Evolutionary conservation across 2,797 vertebrate species (phyloP), one percentile per base, ranked within the genome.

Genomic region (Scleropages formosus): DNA sequence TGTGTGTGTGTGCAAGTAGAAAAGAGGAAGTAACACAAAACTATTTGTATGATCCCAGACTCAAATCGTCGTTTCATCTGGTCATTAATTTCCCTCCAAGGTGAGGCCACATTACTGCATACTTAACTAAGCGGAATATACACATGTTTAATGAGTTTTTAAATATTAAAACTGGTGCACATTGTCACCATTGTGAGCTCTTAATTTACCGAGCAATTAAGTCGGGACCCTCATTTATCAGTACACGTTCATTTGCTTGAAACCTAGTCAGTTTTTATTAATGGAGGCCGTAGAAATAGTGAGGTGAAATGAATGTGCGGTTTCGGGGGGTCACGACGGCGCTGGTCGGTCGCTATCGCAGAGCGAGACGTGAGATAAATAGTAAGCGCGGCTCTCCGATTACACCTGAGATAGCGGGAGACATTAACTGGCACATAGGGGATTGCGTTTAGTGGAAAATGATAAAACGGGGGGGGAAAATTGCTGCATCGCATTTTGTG

Each of bases 191-290:
- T 87, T 84, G 88, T 93, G 90, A 95, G 93, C 90, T 94, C 92
- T 94, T 95, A 94, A 95, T 95, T 95, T 94, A 93, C 93, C 87
- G 90, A 94, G 93, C 94, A 94, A 95, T 95, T 95, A 94, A 93
- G 92, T 92, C 88, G 90, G 87, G 90, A 87, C 92, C 90, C 91
- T 94, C 92, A 94, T 95, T 93, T 91, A 95, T 95, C 93, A 94
- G 90, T 87, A 89, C 91, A 90, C 91, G 91, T 91, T 90, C 90
- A 75, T 94, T 92, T 91, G 87, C 89, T 89, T 91, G 92, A 92
- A 93, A 91, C 77, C 81, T 90, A 89, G 87, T 92, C 89, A 88
- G 88, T 89, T 92, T 93, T 94, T 95, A 95, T 95, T 94, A 93
- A 94, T 95, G 91, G 92, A 92, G 89, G 92, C 90, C 88, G 89